Conservation (phyloP, 2,797 vertebrate species). For the Heterohyrax brucei region DNA sequence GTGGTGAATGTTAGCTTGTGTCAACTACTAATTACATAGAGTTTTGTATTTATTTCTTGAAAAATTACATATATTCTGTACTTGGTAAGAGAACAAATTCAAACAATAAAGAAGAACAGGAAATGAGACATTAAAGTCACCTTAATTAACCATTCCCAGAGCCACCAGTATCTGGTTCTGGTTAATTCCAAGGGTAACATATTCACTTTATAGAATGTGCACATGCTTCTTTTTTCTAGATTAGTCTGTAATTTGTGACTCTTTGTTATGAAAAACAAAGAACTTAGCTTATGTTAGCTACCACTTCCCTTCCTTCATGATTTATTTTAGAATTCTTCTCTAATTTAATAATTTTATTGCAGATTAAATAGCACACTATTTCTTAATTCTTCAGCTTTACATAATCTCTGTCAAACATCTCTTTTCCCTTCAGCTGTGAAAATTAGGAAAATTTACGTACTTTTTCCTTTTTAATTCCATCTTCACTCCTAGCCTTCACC, state of each 20-base stretch:
- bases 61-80: neutral
- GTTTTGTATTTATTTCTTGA: constrained; percentile 34
- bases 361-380: neutral
- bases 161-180: neutral
- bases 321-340: constrained; percentile 40
- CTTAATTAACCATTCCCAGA: neutral
- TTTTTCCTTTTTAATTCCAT: neutral
- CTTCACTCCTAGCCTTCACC: neutral
- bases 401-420: constrained; percentile 23
- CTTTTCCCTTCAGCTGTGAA: neutral
- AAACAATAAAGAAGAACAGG: neutral
- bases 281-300: neutral
- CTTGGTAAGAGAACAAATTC: constrained; percentile 17
- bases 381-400: neutral
- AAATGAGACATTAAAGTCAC: neutral
- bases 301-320: neutral
- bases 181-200: neutral
- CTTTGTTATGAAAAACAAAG: neutral
- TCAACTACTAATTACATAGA: neutral
- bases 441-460: neutral
- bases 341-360: constrained; percentile 50
- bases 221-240: constrained; percentile 59
- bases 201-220: constrained; percentile 1
- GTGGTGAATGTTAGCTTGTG: neutral
- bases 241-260: constrained; percentile 3